Evolutionary conservation across 1,140 invertebrate genomes (phyloP).

Genomic region (Matsumurasca onukii): DNA sequence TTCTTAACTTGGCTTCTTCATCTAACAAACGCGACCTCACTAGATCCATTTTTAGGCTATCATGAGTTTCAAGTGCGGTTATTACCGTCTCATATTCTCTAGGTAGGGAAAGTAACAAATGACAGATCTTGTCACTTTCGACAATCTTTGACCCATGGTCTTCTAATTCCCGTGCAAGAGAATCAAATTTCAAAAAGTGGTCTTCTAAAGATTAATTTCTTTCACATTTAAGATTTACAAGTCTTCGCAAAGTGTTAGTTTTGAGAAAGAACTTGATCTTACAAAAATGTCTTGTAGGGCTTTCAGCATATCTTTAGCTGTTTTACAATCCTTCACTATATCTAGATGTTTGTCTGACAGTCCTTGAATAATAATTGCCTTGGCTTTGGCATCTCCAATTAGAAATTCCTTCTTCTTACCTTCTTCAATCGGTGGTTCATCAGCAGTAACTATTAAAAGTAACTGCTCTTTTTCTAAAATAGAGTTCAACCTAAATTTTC

Average conservation of each 20-base stretch:
- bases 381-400: neutral
- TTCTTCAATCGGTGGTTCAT: neutral
- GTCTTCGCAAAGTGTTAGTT: neutral
- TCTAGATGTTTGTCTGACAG: neutral
- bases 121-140: constrained; percentile 5
- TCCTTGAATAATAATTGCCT: constrained; percentile 1
- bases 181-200: constrained; percentile 9
- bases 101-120: neutral
- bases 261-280: constrained; percentile 10
- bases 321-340: neutral
- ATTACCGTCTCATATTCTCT: constrained; percentile 2
- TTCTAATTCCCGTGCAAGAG: constrained; percentile 4
- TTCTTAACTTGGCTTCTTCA: constrained; percentile 1
- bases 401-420: constrained; percentile 5
- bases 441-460: neutral
- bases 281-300: neutral
- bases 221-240: neutral
- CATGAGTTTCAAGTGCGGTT: neutral
- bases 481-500: neutral
- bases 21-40: neutral
- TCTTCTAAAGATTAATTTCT: constrained; percentile 4
- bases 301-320: neutral
- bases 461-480: constrained; percentile 3
- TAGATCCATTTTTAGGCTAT: neutral
- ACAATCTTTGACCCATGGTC: neutral